Base-by-base conservation (phyloP, 2,113 vertebrate genomes). In the Melanostigma gelatinosum region DNA sequence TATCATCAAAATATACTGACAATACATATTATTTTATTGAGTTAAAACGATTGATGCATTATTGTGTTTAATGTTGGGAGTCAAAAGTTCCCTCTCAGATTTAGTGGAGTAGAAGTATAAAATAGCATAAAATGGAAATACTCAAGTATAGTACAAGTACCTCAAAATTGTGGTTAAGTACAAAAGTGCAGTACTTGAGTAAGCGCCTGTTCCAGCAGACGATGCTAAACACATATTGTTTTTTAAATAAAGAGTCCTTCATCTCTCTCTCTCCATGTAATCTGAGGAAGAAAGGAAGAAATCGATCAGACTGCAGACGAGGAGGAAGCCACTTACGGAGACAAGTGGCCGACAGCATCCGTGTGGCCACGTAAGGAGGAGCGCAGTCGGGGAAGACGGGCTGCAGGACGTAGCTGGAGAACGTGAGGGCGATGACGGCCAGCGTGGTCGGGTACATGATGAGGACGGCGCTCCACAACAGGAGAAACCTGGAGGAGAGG, bases 381-480 rank as follows among this genome's bases (percentile, higher is more conserved):
- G 97, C 92, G 9, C 98, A 99, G 83, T 97, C 92, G 20, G 97
- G 97, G 86, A 98, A 99, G 65, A 97, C 94, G 0, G 98, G 97
- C 92, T 99, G 98, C 58, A 99, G 95, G 34, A 99, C 94, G 13
- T 99, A 99, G 95, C 96, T 99, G 84, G 98, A 98, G 94, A 99
- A 99, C 24, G 98, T 99, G 91, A 99, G 93, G 0, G 97, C 95
- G 73, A 99, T 99, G 87, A 99, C 97, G 0, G 97, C 97, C 91
- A 99, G 94, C 32, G 97, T 99, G 60, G 97, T 98, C 0, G 97
- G 98, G 84, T 99, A 99, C 97, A 99, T 99, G 94, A 99, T 98
- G 70, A 99, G 94, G 3, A 98, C 97, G 0, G 98, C 96, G 0
- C 97, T 99, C 98, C 98, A 99, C 80, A 99, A 91, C 80, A 99